Evolutionary conservation across 2,113 vertebrate genomes (phyloP).

Genomic region (Arothron firmamentum): DNA sequence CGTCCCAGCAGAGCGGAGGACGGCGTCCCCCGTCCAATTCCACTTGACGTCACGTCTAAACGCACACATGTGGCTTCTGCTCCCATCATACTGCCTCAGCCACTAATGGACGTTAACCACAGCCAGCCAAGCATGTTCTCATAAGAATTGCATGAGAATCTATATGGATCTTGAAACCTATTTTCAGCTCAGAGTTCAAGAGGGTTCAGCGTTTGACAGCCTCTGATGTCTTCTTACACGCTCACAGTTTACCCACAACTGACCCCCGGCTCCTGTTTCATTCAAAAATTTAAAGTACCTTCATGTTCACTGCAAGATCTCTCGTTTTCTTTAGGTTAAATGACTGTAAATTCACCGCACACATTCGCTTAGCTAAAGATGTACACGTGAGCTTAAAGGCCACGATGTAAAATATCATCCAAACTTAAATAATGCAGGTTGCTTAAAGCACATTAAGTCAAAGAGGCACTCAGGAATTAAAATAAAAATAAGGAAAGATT

Average conservation of each 20-base stretch:
- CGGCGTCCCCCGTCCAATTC: slow-evolving; percentile 22
- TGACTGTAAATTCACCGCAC: too few species aligned
- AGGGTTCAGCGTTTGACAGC: slow-evolving; percentile 1
- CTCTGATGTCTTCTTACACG: background rate
- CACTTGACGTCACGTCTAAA: slow-evolving; percentile 10
- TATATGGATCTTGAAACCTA: slow-evolving; percentile 4
- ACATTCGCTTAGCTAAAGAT: too few species aligned
- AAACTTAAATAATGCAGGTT: slow-evolving; percentile 48
- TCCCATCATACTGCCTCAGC: slow-evolving; percentile 13
- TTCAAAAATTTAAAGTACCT: background rate
- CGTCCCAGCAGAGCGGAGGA: slow-evolving; percentile 27
- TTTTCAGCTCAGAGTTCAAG: slow-evolving; percentile 1
- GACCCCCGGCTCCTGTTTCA: too few species aligned
- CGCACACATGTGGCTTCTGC: background rate
- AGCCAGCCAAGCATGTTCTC: slow-evolving; percentile 40
- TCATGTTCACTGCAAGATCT: too few species aligned
- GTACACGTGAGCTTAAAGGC: background rate
- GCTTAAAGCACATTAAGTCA: slow-evolving; percentile 24
- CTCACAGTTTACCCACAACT: too few species aligned
- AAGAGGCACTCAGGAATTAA: slow-evolving; percentile 36
- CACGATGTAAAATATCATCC: slow-evolving; percentile 24
- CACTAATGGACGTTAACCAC: slow-evolving; percentile 47
- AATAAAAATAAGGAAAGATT: slow-evolving; percentile 27
- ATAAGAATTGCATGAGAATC: slow-evolving; percentile 49
- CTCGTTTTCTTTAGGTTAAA: too few species aligned